Evolutionary conservation across 2,888 invertebrate species (phyloP).

Genomic region (Amitus sp.): DNA sequence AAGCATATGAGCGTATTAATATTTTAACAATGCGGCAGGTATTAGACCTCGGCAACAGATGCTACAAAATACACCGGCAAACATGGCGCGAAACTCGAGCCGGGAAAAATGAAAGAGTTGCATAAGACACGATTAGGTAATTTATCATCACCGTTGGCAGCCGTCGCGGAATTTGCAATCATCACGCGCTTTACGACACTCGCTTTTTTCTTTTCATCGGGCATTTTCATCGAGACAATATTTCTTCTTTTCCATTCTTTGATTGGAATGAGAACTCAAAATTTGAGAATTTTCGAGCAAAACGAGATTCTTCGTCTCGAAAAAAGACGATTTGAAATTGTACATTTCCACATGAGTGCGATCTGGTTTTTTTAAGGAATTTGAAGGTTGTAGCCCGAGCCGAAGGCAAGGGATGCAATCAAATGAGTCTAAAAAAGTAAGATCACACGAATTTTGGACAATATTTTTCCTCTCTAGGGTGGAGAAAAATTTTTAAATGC

Average conservation of each 20-base stretch:
- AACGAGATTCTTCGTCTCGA: no score
- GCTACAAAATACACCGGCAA: constrained; percentile 5
- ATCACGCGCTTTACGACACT: constrained; percentile 1
- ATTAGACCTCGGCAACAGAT: constrained; percentile 7
- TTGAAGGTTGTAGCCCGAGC: no score
- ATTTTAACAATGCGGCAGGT: constrained; percentile 7
- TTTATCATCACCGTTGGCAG: not conserved
- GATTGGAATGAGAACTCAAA: no score
- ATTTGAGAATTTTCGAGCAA: not conserved
- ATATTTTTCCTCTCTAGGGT: no score
- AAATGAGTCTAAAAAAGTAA: no score
- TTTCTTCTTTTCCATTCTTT: no score
- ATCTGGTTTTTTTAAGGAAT: no score
- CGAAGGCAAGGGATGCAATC: no score
- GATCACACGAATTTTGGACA: no score
- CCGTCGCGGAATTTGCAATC: not conserved
- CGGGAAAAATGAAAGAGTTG: not conserved
- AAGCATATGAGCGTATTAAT: constrained; percentile 4
- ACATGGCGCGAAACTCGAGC: constrained; percentile 2
- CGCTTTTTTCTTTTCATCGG: not conserved
- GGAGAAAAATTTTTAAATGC: no score
- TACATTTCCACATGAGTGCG: no score
- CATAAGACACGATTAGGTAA: constrained; percentile 9
- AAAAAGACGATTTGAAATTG: no score
- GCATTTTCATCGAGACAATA: not conserved